Conservation (phyloP, 2,797 vertebrate genomes). For the Anguilla megastoma region DNA sequence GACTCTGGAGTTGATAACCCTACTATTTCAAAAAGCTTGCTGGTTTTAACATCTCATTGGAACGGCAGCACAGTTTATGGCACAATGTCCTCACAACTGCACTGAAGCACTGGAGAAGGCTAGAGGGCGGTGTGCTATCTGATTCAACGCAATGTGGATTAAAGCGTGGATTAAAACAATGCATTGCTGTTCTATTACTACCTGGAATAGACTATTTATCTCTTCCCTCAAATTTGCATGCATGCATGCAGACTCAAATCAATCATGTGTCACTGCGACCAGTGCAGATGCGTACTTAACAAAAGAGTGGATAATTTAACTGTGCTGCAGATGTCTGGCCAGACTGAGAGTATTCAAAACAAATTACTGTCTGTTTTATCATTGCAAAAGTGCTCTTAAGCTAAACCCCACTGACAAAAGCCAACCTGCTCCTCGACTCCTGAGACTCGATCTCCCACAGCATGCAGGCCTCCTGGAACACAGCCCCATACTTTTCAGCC, state of each 20-base stretch:
- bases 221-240: background rate
- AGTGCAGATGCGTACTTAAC: slow-evolving; percentile 24
- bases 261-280: slow-evolving; percentile 1
- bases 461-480: background rate
- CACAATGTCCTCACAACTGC: background rate
- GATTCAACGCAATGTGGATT: background rate
- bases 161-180: background rate
- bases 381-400: background rate
- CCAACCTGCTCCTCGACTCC: slow-evolving; percentile 3
- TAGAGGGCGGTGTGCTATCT: background rate
- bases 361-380: background rate
- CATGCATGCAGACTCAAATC: background rate
- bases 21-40: background rate
- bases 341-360: background rate
- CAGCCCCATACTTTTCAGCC: background rate
- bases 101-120: background rate
- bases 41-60: background rate
- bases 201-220: background rate
- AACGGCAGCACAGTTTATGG: background rate
- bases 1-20: background rate
- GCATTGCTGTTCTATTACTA: background rate
- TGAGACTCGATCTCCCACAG: background rate
- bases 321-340: slow-evolving; percentile 11
- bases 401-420: background rate
- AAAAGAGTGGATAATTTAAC: slow-evolving; percentile 33